A percentile compares a stretch with the other conserved stretches of the same genome.
Conservation (phyloP, 2,888 invertebrate species). For the Nephrotoma flavescens region DNA sequence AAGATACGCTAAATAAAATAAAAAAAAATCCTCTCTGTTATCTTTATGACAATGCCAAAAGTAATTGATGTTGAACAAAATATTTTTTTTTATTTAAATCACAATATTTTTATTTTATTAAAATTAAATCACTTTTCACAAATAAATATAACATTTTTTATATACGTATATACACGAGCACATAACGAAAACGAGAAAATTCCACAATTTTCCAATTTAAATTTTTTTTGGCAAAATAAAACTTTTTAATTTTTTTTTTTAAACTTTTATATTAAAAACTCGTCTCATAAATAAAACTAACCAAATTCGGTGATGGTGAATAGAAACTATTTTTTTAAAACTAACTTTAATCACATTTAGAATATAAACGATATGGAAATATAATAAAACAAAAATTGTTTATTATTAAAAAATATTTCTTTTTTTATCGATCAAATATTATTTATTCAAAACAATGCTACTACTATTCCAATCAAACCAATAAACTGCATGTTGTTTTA, state of each 20-base stretch:
- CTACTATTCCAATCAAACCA: not conserved
- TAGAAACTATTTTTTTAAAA: not conserved
- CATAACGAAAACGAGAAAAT: not conserved
- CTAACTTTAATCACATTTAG: not conserved
- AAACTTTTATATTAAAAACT: not conserved
- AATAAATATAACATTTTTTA: not conserved
- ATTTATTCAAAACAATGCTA: not conserved
- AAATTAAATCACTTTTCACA: not conserved
- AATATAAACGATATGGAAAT: not conserved
- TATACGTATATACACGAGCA: not conserved
- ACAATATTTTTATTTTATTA: not conserved
- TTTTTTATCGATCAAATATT: not conserved
- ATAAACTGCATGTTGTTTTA: not conserved
- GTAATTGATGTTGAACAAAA: not conserved
- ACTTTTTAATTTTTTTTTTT: not conserved
- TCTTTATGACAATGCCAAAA: slow-evolving; percentile 2
- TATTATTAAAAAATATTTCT: not conserved
- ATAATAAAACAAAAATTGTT: not conserved
- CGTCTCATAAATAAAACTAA: not conserved
- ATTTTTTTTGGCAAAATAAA: not conserved
- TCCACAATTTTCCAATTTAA: not conserved
- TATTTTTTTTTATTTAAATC: not conserved
- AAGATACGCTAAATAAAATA: not conserved
- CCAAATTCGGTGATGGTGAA: not conserved
- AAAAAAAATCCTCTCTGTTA: not conserved